Evolutionary conservation across 2,797 vertebrate species (phyloP), one percentile per base, ranked within the genome.

Genomic region (Enteromius afrohamiltoni): DNA sequence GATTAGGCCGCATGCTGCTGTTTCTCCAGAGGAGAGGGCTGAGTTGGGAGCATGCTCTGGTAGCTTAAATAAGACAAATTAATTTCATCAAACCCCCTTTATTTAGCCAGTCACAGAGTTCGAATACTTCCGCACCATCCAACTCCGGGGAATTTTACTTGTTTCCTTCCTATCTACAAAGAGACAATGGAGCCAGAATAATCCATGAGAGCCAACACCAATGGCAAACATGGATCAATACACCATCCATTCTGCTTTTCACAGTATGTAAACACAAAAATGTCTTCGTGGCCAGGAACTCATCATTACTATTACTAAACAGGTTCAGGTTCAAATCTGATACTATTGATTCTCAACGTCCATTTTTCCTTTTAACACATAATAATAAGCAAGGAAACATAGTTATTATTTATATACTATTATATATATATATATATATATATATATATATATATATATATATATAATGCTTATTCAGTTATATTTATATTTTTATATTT

Each of bases 101-200:
- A 9, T 58, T n/a, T 62, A 62, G 26, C 81, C 90, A 65, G 51
- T 65, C 82, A 92, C 90, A 87, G 68, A 65, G 75, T 91, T 91
- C 91, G 94, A 91, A 91, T 91, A 93, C 91, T 93, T 94, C 89
- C 89, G 93, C 88, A 90, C 83, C 89, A 93, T 77, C 75, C 65
- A 69, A 69, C 51, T 8, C 26, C 47, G 23, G 73, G 17, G 14
- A 37, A 55, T 51, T 60, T 79, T 34, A 65, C 6, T 4, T 49
- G 34, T 23, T 64, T 74, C 74, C 65, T n/a, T 10, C 47, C 53
- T 80, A 13, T 78, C 83, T 85, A 86, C 14, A 34, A 49, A 68
- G 55, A 81, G 29, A 17, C 9, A 79, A 49, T 73, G 45, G 13
- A 4, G 31, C 70, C 79, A 77, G 60, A 37, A 34, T 17, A 21